A percentile compares a stretch with the other conserved stretches of the same genome.
These are phyloP conservation scores for Ostrea edulis DNA, from an alignment of 1,140 invertebrate genomes.

Conservation along the genomic window DNA sequence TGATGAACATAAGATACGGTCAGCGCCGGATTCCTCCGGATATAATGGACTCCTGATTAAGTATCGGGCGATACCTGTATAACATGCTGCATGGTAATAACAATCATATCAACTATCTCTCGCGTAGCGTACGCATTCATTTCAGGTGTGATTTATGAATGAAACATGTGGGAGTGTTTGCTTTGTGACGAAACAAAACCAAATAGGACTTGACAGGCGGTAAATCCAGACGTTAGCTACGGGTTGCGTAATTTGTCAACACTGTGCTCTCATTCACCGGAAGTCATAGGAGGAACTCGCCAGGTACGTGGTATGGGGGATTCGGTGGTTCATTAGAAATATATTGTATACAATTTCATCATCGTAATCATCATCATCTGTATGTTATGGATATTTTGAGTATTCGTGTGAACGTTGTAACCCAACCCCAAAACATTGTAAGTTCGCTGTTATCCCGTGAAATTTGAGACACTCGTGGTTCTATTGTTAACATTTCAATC, in stretches of 20 bases:
- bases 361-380: neutral
- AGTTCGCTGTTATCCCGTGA: too few species aligned
- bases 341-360: neutral
- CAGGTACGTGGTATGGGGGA: neutral
- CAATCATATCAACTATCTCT: neutral
- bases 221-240: neutral
- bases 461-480: too few species aligned
- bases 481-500: too few species aligned
- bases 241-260: constrained; percentile 19
- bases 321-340: neutral
- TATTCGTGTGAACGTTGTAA: too few species aligned
- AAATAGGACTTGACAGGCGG: neutral
- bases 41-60: too few species aligned
- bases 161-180: constrained; percentile 21
- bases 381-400: neutral
- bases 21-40: too few species aligned
- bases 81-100: neutral
- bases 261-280: neutral
- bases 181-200: neutral
- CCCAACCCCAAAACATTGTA: too few species aligned
- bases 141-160: constrained; percentile 26
- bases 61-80: too few species aligned
- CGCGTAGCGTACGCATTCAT: neutral
- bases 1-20: too few species aligned
- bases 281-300: neutral